Evolutionary conservation across 1,140 invertebrate species (phyloP), one percentile per base, ranked within the genome.

Genomic region (Drosophila trapezifrons): DNA sequence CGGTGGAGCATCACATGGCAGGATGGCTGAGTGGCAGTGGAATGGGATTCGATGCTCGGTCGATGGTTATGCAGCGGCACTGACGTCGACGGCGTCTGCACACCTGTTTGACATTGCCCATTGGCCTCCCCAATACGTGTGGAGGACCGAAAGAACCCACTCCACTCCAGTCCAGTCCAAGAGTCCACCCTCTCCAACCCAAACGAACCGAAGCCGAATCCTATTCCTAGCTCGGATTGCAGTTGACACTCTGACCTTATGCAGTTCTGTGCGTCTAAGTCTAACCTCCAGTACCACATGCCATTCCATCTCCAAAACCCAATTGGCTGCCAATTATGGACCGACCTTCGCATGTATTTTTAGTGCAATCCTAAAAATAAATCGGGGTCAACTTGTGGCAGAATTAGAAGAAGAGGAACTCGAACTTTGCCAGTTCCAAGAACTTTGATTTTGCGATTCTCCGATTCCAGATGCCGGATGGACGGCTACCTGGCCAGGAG

Each of bases 331-430:
- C 79, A 75, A 81, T 79, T 71, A 67, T 57, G 81, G n/a, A n/a
- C n/a, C 62, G 90, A 83, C 89, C 89, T 91, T 91, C 84, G 81
- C 72, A 77, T 85, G 78, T 91, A 90, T 91, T 89, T 91, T 90
- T 86, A 90, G 84, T 74, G 72, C 72, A 70, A 55, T 83, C 63
- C 78, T 89, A 82, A 86, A 91, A 74, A 91, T 91, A 90, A 75
- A 75, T 72, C 89, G 81, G 84, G 90, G 89, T 91, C 89, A 86
- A 58, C 46, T 29, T n/a, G n/a, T n/a, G n/a, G n/a, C n/a, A n/a
- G n/a, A n/a, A n/a, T n/a, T n/a, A n/a, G n/a, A n/a, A n/a, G n/a
- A n/a, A 43, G 63, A 78, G 51, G 62, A 32, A 73, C 25, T 27
- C 25, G 25, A 29, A 29, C 27, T 29, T 29, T 9, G 7, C 7